Evolutionary conservation across 2,113 vertebrate species (phyloP).

Genomic region (Sturnira hondurensis): DNA sequence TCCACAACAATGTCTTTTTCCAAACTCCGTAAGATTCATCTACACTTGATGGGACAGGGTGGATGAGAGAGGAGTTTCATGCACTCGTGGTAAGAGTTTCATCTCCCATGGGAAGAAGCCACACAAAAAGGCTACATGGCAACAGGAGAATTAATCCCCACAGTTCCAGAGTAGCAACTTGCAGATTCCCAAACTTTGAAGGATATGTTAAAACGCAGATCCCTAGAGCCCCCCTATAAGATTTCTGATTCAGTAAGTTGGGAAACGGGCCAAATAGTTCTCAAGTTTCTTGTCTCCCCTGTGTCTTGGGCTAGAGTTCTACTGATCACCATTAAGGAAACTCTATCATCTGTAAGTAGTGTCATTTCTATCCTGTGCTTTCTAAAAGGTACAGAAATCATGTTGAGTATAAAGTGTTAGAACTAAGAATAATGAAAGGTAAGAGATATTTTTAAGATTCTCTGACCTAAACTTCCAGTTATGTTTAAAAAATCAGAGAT

Average conservation of each 20-base stretch:
- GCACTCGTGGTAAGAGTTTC: background rate
- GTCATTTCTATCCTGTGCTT: background rate
- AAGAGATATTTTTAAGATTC: conserved; percentile 66
- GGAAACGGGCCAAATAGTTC: background rate
- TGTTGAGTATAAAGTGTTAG: conserved; percentile 26
- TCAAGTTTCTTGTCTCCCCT: background rate
- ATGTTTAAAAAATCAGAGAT: conserved; percentile 69
- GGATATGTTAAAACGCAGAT: background rate
- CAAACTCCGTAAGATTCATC: background rate
- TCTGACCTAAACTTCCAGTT: conserved; percentile 50
- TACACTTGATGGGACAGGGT: background rate
- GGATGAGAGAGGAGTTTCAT: background rate
- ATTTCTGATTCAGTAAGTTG: background rate
- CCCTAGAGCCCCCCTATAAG: background rate
- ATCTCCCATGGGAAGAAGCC: background rate
- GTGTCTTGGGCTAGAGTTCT: background rate
- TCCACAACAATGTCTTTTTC: background rate
- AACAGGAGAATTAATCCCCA: background rate
- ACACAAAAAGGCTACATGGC: background rate
- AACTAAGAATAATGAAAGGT: conserved; percentile 65
- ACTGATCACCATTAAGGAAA: background rate
- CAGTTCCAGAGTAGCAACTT: background rate
- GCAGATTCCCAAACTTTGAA: background rate
- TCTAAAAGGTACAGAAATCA: background rate
- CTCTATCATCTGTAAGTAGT: background rate